Conservation (phyloP, 2,113 vertebrate genomes). For the Odocoileus virginianus region DNA sequence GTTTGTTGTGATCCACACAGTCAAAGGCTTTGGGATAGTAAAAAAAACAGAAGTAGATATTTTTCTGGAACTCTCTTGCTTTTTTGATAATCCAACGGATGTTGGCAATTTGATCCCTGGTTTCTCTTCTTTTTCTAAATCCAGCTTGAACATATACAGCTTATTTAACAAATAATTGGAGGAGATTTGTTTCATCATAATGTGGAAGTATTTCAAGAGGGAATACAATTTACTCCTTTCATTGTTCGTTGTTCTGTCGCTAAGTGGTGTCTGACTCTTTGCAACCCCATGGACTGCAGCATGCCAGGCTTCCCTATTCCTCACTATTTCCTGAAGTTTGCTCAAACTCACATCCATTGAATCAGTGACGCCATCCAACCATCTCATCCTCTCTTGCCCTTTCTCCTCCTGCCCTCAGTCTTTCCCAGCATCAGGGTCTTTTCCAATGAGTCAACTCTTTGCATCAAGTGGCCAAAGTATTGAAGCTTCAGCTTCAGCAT, state of each 20-base stretch:
- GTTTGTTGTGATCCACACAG: not conserved
- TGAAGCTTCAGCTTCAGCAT: not conserved
- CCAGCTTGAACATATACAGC: not conserved
- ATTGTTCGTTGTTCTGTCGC: fast-evolving
- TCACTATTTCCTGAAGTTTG: not conserved
- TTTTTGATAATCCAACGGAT: not conserved
- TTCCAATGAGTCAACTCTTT: not conserved
- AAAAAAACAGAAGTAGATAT: not conserved
- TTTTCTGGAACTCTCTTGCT: not conserved
- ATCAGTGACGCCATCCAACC: not conserved
- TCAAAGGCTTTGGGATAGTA: not conserved
- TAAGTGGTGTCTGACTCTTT: not conserved
- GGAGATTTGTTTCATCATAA: not conserved
- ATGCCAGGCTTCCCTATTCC: not conserved
- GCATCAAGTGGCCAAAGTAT: not conserved
- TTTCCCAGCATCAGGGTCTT: not conserved
- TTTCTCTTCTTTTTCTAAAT: not conserved
- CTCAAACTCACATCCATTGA: not conserved
- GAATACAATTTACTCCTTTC: not conserved
- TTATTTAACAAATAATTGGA: not conserved
- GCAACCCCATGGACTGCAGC: not conserved
- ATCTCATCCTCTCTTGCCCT: not conserved
- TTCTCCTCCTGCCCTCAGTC: not conserved
- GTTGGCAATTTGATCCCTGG: not conserved
- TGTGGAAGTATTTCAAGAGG: not conserved